Conservation (phyloP, 2,113 vertebrate species). For the Tachysurus fulvidraco region DNA sequence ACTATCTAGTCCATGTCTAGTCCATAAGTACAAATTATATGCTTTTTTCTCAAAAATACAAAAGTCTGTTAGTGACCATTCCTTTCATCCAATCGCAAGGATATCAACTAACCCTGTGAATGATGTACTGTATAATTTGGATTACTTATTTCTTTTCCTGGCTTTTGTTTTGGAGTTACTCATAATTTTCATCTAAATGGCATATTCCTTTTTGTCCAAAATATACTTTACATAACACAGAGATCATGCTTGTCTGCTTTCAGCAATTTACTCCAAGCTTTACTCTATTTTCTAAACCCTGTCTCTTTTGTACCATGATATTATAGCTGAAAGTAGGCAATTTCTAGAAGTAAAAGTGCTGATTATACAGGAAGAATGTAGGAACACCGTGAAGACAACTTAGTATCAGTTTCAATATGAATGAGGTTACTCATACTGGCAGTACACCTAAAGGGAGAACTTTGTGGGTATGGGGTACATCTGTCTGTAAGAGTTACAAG, state of each 20-base stretch:
- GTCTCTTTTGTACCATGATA: background rate
- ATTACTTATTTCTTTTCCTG: background rate
- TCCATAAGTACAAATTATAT: background rate
- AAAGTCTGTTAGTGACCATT: background rate
- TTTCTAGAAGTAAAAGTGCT: background rate
- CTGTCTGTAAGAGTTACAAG: background rate
- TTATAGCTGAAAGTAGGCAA: background rate
- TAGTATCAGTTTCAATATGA: conserved; percentile 7
- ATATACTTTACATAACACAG: background rate
- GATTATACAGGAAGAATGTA: background rate
- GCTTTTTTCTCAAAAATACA: background rate
- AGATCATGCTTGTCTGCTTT: background rate
- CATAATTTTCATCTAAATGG: background rate
- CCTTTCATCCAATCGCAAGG: background rate
- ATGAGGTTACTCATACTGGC: background rate
- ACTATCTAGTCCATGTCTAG: background rate
- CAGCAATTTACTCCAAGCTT: background rate
- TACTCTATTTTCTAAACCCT: background rate
- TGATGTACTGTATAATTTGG: background rate
- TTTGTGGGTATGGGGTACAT: background rate
- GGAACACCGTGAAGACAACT: background rate
- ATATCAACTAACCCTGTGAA: background rate
- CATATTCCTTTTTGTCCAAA: background rate
- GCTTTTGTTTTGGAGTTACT: background rate
- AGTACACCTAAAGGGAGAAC: background rate